Evolutionary conservation across 2,113 vertebrate genomes (phyloP).

Genomic region (Spea bombifrons): DNA sequence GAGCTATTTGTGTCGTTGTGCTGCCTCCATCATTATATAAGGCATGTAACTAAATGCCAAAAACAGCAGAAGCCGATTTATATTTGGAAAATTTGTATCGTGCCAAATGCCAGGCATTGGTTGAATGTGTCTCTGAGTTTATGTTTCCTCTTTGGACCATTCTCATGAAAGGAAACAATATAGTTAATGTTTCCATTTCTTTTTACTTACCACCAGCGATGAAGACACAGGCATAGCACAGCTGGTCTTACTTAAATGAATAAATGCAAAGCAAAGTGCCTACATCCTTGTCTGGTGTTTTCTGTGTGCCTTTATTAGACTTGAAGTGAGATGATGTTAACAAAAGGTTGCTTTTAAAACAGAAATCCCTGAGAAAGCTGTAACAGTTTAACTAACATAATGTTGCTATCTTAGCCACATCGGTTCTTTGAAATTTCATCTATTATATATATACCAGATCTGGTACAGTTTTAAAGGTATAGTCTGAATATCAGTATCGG

Average conservation of each 20-base stretch:
- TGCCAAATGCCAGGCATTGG: constrained; percentile 51
- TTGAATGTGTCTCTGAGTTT: constrained; percentile 69
- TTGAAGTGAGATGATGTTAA: constrained; percentile 51
- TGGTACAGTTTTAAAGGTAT: no score
- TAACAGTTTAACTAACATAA: constrained; percentile 34
- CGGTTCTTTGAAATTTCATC: background rate
- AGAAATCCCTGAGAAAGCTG: constrained; percentile 12
- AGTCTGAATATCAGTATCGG: no score
- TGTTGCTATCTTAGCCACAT: background rate
- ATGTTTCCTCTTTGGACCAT: constrained; percentile 63
- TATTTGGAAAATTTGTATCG: constrained; percentile 38
- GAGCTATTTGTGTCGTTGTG: constrained; percentile 15
- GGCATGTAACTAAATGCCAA: constrained; percentile 17
- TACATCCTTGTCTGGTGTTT: constrained; percentile 60
- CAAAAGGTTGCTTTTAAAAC: constrained; percentile 26
- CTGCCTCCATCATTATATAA: constrained; percentile 28
- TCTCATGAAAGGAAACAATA: constrained; percentile 67
- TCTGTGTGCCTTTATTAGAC: constrained; percentile 60
- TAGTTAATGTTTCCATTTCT: constrained; percentile 73
- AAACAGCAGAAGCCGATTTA: constrained; percentile 28
- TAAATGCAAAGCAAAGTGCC: constrained; percentile 50
- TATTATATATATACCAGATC: no score
- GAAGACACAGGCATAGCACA: constrained; percentile 68
- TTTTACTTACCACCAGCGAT: constrained; percentile 57
- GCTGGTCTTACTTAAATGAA: constrained; percentile 66